Conservation (phyloP, 2,888 invertebrate species). For the Apodemia zela region DNA sequence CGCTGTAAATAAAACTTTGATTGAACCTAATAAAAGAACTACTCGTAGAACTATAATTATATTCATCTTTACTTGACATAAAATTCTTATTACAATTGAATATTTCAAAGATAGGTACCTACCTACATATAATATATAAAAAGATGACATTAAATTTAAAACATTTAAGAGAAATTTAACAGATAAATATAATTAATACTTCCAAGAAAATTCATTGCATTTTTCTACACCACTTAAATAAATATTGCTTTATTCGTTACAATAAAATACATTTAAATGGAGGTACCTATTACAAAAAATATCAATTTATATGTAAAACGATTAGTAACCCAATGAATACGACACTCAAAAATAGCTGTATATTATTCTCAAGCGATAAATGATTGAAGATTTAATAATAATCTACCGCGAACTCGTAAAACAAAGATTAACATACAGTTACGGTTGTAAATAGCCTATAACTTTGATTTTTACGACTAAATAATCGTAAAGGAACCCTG, state of each 20-base stretch:
- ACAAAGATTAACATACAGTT: constrained; percentile 80
- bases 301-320: constrained; percentile 14
- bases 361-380: constrained; percentile 64
- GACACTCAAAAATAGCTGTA: constrained; percentile 49
- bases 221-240: background rate
- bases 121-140: too few relatives aligned
- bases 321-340: constrained; percentile 34
- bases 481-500: constrained; percentile 80
- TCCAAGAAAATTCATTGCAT: background rate
- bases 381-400: constrained; percentile 78
- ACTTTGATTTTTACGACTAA: constrained; percentile 82
- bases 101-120: too few relatives aligned
- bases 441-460: constrained; percentile 79
- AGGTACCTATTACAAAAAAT: background rate
- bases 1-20: too few relatives aligned
- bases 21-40: too few relatives aligned
- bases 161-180: too few relatives aligned
- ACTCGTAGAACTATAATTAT: too few relatives aligned
- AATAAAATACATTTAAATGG: background rate
- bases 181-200: too few relatives aligned
- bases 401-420: constrained; percentile 74
- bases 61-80: too few relatives aligned
- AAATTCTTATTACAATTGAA: too few relatives aligned
- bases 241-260: background rate
- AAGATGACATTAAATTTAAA: too few relatives aligned